phyloP scores from a whole-genome alignment of 1,140 invertebrate genomes.

The Drosophila saltans region DNA sequence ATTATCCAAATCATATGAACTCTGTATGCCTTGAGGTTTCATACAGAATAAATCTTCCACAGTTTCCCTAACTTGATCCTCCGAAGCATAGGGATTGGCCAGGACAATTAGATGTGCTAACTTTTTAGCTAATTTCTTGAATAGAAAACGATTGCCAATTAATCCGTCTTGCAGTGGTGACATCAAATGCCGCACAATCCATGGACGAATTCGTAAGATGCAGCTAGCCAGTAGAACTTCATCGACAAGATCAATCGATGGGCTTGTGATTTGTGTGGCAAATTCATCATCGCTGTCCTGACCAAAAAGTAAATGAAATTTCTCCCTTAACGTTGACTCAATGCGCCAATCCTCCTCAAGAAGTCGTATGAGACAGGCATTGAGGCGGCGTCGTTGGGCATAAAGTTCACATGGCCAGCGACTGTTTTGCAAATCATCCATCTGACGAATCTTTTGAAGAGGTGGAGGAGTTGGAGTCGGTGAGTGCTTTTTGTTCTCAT shows the following conservation, averaged over 20 bases:
- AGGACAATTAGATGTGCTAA: slow-evolving; percentile 67
- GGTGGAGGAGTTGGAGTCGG: slow-evolving; percentile 6
- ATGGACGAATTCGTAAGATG: slow-evolving; percentile 72
- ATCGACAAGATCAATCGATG: slow-evolving; percentile 73
- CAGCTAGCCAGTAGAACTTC: slow-evolving; percentile 73
- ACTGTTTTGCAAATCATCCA: slow-evolving; percentile 62
- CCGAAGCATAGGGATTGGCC: slow-evolving; percentile 75
- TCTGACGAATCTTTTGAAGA: not conserved
- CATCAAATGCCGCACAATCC: slow-evolving; percentile 78
- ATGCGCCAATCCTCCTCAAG: slow-evolving; percentile 73
- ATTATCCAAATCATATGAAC: slow-evolving; percentile 46
- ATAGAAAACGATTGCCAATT: slow-evolving; percentile 76
- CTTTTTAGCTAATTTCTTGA: slow-evolving; percentile 76
- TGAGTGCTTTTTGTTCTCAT: slow-evolving; percentile 6
- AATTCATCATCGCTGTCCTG: slow-evolving; percentile 80
- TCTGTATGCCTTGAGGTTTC: slow-evolving; percentile 54
- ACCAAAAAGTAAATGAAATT: slow-evolving; percentile 68
- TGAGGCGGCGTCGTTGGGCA: slow-evolving; percentile 62
- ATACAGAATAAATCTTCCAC: slow-evolving; percentile 70
- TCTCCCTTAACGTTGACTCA: slow-evolving; percentile 58
- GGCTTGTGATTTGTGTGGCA: slow-evolving; percentile 63
- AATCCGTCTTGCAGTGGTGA: slow-evolving; percentile 68
- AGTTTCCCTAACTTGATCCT: slow-evolving; percentile 56
- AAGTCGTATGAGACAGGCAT: slow-evolving; percentile 47
- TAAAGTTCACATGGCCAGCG: slow-evolving; percentile 81